Conservation (phyloP, 2,888 invertebrate species). For the Dioctria rufipes region DNA sequence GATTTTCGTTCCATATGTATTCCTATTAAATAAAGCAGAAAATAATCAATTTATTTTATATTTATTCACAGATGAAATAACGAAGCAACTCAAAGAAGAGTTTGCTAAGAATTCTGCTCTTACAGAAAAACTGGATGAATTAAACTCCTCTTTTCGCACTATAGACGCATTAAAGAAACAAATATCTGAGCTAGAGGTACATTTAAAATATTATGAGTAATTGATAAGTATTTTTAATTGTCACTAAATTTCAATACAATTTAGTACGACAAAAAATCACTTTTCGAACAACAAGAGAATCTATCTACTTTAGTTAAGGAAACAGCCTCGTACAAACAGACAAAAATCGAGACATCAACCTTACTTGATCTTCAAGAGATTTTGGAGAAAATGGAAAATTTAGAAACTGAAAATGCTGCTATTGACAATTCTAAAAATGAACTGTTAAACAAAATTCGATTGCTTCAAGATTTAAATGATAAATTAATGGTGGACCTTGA, state of each 20-base stretch:
- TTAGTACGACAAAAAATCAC: conserved; percentile 56
- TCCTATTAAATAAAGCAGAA: neutral
- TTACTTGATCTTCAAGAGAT: conserved; percentile 5
- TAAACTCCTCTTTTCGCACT: conserved; percentile 42
- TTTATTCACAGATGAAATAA: conserved; percentile 4
- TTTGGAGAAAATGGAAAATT: conserved; percentile 44
- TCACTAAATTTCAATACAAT: conserved; percentile 4
- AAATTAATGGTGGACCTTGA: conserved; percentile 55
- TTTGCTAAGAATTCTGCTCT: conserved; percentile 2
- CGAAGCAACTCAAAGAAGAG: conserved; percentile 31
- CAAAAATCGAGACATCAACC: neutral
- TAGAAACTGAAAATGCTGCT: conserved; percentile 55
- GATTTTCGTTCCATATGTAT: too few relatives aligned
- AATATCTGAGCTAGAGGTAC: conserved; percentile 55
- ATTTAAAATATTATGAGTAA: neutral
- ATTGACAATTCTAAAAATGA: conserved; percentile 57
- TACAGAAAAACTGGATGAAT: conserved; percentile 38
- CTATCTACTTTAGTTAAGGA: conserved; percentile 50
- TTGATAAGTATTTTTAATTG: neutral
- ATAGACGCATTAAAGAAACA: conserved; percentile 55
- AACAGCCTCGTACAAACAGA: conserved; percentile 23
- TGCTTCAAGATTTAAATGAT: conserved; percentile 58
- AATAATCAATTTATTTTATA: neutral
- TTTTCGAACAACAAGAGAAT: conserved; percentile 55
- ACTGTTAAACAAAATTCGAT: conserved; percentile 54